Conservation (phyloP, 2,888 invertebrate genomes). For the Caenorhabditis sp. region DNA sequence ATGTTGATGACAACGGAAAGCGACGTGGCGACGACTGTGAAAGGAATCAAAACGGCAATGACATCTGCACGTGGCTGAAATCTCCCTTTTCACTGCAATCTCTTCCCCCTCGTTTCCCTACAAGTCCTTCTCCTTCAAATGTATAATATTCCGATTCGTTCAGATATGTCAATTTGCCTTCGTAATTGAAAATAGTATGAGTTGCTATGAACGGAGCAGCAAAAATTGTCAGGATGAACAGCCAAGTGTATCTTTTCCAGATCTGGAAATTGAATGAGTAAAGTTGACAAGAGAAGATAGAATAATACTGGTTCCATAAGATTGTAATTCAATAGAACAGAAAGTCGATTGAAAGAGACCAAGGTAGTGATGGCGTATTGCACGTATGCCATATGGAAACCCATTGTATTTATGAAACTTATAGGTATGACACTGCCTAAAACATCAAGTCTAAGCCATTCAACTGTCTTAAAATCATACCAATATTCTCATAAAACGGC, state of each 20-base stretch:
- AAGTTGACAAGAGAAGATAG: too few species aligned
- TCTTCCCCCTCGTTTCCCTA: not conserved
- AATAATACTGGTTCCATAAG: slow-evolving; percentile 21
- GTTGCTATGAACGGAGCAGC: slow-evolving; percentile 7
- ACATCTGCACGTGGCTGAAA: slow-evolving; percentile 24
- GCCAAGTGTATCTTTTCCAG: slow-evolving; percentile 24
- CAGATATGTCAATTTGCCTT: not conserved
- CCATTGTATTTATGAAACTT: slow-evolving; percentile 15
- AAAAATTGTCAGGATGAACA: not conserved
- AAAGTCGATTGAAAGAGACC: slow-evolving; percentile 22
- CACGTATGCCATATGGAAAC: slow-evolving; percentile 34
- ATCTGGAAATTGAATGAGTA: too few species aligned
- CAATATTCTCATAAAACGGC: slow-evolving; percentile 6
- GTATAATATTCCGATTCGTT: not conserved
- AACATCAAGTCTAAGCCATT: not conserved
- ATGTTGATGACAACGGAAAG: slow-evolving; percentile 15
- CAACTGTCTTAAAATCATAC: not conserved
- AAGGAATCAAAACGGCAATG: slow-evolving; percentile 8
- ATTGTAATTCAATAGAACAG: slow-evolving; percentile 14
- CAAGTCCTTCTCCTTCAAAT: not conserved
- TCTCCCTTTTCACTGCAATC: not conserved
- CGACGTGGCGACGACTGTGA: slow-evolving; percentile 16
- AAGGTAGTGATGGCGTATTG: slow-evolving; percentile 30
- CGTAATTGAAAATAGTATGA: not conserved
- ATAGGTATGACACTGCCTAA: slow-evolving; percentile 1